phyloP scores from a whole-genome alignment of 1,140 invertebrate species.

The Frieseomelitta varia region DNA sequence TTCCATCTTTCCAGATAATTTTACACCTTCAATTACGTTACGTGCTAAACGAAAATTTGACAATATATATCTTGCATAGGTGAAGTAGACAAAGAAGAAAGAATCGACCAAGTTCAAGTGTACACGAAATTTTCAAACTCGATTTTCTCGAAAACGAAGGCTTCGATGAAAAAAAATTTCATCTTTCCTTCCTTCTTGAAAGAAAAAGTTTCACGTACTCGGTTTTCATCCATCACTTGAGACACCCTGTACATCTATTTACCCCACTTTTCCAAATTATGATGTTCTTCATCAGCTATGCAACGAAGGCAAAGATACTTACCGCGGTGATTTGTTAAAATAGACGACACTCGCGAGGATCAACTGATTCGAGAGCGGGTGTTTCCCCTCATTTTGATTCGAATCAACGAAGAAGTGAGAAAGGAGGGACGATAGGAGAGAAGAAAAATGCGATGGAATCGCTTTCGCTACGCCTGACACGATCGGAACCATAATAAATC shows the following conservation, averaged over 20 bases:
- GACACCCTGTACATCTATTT: background rate
- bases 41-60: too few relatives aligned
- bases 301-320: background rate
- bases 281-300: background rate
- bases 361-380: background rate
- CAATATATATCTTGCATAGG: too few relatives aligned
- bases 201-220: too few relatives aligned
- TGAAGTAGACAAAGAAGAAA: too few relatives aligned
- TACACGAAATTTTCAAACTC: too few relatives aligned
- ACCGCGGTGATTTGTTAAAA: background rate
- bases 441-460: background rate
- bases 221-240: too few relatives aligned
- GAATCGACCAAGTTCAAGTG: too few relatives aligned
- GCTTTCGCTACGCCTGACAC: background rate
- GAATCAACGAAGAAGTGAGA: background rate
- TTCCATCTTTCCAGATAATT: too few relatives aligned
- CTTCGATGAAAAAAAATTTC: too few relatives aligned
- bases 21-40: too few relatives aligned
- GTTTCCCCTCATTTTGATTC: background rate
- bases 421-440: background rate
- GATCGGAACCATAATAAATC: constrained; percentile 14
- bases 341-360: constrained; percentile 5
- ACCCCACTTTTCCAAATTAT: constrained; percentile 7
- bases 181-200: too few relatives aligned
- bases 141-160: too few relatives aligned